Evolutionary conservation across 2,113 vertebrate species (phyloP), one percentile per base, ranked within the genome.

Genomic region (Mesitornis unicolor): DNA sequence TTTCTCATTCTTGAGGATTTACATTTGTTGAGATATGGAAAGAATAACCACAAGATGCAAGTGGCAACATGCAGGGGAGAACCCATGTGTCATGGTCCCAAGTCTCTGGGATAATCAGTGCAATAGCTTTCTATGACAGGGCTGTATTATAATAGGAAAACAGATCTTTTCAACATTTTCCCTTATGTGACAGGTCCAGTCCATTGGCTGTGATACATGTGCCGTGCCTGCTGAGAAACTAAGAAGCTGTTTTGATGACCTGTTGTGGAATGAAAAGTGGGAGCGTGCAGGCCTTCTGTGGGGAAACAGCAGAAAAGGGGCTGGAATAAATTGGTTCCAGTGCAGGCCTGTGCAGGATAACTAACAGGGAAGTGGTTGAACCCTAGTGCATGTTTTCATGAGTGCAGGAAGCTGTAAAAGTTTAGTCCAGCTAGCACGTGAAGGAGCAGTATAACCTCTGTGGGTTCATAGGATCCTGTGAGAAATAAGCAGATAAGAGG

Each of bases 171-270:
- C 69, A 88, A 45, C n/a, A 6, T 81, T 90, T 77, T 64, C 48
- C 38, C 33, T 61, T 47, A n/a, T 0, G 5, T 64, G 63, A 74
- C 22, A 85, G 54, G 68, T 60, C 68, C 35, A 90, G 60, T 45
- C 61, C 11, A 8, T 63, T 54, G 56, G 51, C 71, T 84, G 29
- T 54, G 84, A 89, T 87, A 74, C 61, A 40, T 7, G 16, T 5
- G 2, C 4, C 6, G 57, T 87, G 50, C 85, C 65, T 68, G 68
- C 57, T 91, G 92, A 63, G 90, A 95, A 92, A 73, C 65, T 21
- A 40, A 74, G 84, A 87, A 77, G 77, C 63, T 93, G 77, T 83
- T 95, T 80, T 38, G 84, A 29, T 86, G 93, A 84, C 84, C 78
- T 25, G 73, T 85, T 96, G 73, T 59, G 87, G 43, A 31, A 87